Conservation (phyloP, 2,113 vertebrate genomes). For the Mellivora capensis region DNA sequence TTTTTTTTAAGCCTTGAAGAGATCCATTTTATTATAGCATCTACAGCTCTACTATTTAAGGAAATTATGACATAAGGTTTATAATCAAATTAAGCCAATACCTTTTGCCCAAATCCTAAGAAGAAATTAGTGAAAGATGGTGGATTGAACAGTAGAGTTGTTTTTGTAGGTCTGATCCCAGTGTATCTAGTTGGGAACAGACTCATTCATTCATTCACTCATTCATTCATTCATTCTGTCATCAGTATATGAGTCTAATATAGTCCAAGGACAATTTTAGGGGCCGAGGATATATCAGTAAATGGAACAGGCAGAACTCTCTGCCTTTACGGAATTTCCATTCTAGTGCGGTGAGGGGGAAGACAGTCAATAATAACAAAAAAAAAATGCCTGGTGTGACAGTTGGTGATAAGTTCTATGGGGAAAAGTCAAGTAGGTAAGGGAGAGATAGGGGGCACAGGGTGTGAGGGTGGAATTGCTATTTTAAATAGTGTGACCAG, state of each 20-base stretch:
- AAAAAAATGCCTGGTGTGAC: not conserved
- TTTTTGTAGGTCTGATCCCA: not conserved
- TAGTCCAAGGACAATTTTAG: conserved; percentile 14
- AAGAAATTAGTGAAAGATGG: conserved; percentile 41
- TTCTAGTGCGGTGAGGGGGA: not conserved
- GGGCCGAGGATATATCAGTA: not conserved
- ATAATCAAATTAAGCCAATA: conserved; percentile 60
- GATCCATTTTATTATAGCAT: conserved; percentile 62
- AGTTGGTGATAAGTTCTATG: conserved; percentile 39
- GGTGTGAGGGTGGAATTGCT: conserved; percentile 34
- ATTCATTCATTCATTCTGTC: not conserved
- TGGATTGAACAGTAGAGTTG: not conserved
- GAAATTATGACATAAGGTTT: conserved; percentile 71
- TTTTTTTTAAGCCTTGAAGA: conserved; percentile 56
- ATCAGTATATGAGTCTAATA: not conserved
- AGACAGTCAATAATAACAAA: conserved; percentile 41
- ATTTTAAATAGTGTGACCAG: conserved; percentile 62
- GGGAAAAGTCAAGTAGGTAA: conserved; percentile 49
- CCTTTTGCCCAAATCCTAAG: conserved; percentile 39
- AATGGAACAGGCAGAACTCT: not conserved
- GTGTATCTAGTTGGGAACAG: not conserved
- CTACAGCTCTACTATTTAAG: conserved; percentile 65
- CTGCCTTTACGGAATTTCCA: not conserved
- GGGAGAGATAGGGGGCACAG: not conserved
- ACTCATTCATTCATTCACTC: not conserved